Conservation (phyloP, 2,113 vertebrate species). For the Pseudolaguvia tuberculata region DNA sequence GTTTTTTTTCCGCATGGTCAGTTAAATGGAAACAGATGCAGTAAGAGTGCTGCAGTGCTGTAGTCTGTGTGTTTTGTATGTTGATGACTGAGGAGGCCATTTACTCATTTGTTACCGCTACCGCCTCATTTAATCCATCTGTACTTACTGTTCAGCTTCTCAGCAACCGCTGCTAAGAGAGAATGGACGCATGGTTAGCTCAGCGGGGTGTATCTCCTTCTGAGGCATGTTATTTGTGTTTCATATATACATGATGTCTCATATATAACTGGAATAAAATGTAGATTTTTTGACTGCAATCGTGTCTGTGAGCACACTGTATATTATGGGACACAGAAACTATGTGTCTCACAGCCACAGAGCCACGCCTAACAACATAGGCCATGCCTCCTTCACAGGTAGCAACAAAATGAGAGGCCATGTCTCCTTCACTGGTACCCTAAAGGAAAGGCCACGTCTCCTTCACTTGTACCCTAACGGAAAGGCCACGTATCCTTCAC, state of each 20-base stretch:
- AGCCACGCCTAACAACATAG: no score
- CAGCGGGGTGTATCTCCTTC: neutral
- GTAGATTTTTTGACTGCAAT: neutral
- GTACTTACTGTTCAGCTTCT: neutral
- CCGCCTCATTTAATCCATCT: slow-evolving; percentile 21
- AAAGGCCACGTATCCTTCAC: neutral
- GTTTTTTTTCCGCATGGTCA: neutral
- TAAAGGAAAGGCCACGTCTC: no score
- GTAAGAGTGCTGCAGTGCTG: neutral
- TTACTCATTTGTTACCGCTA: slow-evolving; percentile 20
- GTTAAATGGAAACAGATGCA: slow-evolving; percentile 10
- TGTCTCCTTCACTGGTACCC: neutral
- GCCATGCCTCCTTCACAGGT: no score
- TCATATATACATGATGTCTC: no score
- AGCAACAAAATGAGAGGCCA: no score
- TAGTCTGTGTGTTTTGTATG: neutral
- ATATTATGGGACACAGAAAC: neutral
- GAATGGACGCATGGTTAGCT: neutral
- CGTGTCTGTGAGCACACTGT: no score
- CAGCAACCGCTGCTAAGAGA: neutral
- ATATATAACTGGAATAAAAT: neutral
- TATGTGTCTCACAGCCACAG: neutral
- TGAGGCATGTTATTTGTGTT: neutral
- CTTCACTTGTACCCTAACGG: no score
- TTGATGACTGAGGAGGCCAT: slow-evolving; percentile 11